phyloP scores from a whole-genome alignment of 2,113 vertebrate genomes.

The Axis porcinus region DNA sequence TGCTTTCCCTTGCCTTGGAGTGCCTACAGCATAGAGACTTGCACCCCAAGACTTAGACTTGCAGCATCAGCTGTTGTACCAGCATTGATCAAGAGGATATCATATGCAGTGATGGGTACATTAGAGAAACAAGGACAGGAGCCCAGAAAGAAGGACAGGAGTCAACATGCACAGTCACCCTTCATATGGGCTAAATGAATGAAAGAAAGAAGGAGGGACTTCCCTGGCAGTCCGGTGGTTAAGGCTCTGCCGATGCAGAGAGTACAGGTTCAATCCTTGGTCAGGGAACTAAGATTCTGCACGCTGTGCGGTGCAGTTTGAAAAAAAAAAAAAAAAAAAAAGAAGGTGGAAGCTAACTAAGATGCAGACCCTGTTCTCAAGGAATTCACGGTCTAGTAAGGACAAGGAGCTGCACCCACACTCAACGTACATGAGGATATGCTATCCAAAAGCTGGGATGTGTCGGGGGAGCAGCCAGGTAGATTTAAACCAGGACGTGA shows the following conservation, averaged over 20 bases:
- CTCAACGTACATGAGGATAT: neutral
- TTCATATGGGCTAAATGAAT: neutral
- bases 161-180: neutral
- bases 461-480: neutral
- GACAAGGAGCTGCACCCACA: neutral
- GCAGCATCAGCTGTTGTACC: neutral
- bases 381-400: neutral
- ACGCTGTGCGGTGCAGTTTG: accelerated
- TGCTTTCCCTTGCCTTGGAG: neutral
- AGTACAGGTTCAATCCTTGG: neutral
- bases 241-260: neutral
- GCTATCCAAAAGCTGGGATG: neutral
- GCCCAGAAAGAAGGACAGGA: neutral
- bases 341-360: neutral
- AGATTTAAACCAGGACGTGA: neutral
- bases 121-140: neutral
- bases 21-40: neutral
- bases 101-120: neutral
- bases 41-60: neutral
- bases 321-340: neutral
- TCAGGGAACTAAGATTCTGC: neutral
- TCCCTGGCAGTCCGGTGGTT: neutral
- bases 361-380: neutral
- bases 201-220: neutral
- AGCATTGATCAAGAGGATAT: neutral